phyloP scores from a whole-genome alignment of 2,888 invertebrate genomes.

The Idaea straminata region DNA sequence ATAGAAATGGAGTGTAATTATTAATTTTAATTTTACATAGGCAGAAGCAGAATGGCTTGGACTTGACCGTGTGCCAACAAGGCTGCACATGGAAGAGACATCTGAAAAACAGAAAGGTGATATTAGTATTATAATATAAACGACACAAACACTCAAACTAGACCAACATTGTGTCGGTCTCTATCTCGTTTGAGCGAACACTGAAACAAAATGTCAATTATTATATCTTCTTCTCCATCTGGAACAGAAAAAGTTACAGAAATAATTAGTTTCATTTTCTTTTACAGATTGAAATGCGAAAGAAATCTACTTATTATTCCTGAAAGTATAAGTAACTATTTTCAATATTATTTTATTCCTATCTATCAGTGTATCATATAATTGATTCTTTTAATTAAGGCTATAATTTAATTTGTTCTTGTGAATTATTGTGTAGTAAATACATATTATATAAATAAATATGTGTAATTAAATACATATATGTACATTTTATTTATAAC shows the following conservation, averaged over 20 bases:
- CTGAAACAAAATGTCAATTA: constrained; percentile 57
- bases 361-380: constrained; percentile 40
- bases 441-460: constrained; percentile 43
- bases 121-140: constrained; percentile 51
- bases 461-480: constrained; percentile 31
- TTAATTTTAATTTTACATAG: constrained; percentile 71
- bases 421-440: constrained; percentile 38
- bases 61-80: constrained; percentile 83
- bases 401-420: constrained; percentile 31
- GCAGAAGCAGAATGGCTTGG: constrained; percentile 82
- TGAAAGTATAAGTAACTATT: constrained; percentile 34
- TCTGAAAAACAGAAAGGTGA: constrained; percentile 80
- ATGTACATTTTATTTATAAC: constrained; percentile 35
- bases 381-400: constrained; percentile 38
- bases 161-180: constrained; percentile 33
- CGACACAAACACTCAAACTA: constrained; percentile 69
- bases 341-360: constrained; percentile 27
- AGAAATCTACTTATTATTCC: constrained; percentile 44
- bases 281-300: constrained; percentile 65
- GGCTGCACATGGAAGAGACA: constrained; percentile 79
- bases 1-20: constrained; percentile 51
- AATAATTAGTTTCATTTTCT: constrained; percentile 59
- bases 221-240: constrained; percentile 74
- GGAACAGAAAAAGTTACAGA: constrained; percentile 74
- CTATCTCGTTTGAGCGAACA: constrained; percentile 54